Evolutionary conservation across 2,888 invertebrate genomes (phyloP), one percentile per base, ranked within the genome.

Genomic region (Drosophila helvetica): DNA sequence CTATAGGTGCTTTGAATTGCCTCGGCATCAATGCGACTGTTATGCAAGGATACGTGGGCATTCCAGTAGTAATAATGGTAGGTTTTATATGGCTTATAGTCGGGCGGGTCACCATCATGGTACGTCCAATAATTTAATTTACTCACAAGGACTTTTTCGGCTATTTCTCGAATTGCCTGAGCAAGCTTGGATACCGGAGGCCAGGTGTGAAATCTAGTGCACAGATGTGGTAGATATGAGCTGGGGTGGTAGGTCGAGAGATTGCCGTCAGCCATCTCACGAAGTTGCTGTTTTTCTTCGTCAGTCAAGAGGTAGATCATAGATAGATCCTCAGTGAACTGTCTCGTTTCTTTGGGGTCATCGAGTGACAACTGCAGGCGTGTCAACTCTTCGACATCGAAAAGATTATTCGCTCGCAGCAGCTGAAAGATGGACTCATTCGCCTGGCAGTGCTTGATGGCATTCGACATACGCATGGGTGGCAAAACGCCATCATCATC

Each of bases 121-220:
- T n/a, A 38, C 7, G 38, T 38, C 0, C 1, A 38, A 7, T n/a
- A 38, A 38, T 38, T 38, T 2, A 15, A n/a, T 2, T n/a, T 6
- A 38, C 38, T 38, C 1, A n/a, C 7, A n/a, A 38, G 38, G 6
- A 38, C 15, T 2, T 7, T n/a, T 38, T 38, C n/a, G 7, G 38
- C 6, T 6, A 38, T 2, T 12, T n/a, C 7, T 15, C n/a, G 38
- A 5, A 5, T 22, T 22, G n/a, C n/a, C 10, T 8, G 5, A 15
- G 15, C 1, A 12, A 33, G 5, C 0, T 12, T 0, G 38, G n/a
- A 7, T 1, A 38, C 2, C 38, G 6, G 2, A 7, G 0, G 2
- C 1, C 1, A 1, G 7, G 7, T 0, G 3, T 3, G 0, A 38
- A 2, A 38, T 1, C 7, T 2, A 2, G 6, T 7, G 38, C 38